A percentile compares a stretch with the other conserved stretches of the same genome.
phyloP scores from a whole-genome alignment of 2,113 vertebrate species.

The Ailuropoda melanoleuca region DNA sequence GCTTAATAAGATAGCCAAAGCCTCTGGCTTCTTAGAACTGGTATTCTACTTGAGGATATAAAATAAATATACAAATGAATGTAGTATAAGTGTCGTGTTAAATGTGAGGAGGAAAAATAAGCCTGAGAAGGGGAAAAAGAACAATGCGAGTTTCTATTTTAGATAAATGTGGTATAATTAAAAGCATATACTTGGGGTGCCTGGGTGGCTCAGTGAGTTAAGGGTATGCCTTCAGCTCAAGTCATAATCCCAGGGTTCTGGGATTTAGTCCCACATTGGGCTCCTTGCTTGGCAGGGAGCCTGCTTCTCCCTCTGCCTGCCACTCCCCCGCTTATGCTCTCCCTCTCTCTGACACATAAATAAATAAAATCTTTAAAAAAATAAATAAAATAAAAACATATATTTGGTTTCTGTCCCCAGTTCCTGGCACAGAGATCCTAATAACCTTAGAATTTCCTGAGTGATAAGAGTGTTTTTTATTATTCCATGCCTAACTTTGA shows the following conservation, averaged over 20 bases:
- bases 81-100: background rate
- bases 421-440: background rate
- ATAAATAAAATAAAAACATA: no score
- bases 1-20: background rate
- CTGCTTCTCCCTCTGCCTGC: no score
- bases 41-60: background rate
- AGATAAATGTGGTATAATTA: background rate
- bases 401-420: background rate
- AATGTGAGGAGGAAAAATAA: background rate
- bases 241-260: no score
- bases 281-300: no score
- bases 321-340: no score
- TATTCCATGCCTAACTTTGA: background rate
- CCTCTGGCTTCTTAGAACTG: background rate
- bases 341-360: no score
- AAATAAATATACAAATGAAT: background rate
- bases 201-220: no score
- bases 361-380: no score
- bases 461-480: background rate
- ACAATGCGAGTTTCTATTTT: background rate
- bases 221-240: no score
- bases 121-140: background rate
- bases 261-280: no score
- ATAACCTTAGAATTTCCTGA: background rate
- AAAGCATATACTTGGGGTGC: background rate